Evolutionary conservation across 1,140 invertebrate species (phyloP).

Genomic region (Glossosoma conforme): DNA sequence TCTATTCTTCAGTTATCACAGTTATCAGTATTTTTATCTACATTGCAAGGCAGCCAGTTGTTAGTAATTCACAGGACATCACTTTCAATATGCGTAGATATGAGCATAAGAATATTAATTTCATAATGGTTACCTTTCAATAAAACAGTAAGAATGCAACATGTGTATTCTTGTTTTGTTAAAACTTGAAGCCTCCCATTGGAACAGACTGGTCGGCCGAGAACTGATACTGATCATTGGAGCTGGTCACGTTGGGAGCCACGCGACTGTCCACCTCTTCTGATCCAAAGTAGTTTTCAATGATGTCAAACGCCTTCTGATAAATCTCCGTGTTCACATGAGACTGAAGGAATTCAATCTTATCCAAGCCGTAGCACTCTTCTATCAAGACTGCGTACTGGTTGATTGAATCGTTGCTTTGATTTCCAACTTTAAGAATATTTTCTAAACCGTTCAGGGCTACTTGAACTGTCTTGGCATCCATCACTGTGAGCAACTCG

Average conservation of each 20-base stretch:
- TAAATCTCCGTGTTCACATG: conserved; percentile 97
- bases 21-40: not conserved
- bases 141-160: not conserved
- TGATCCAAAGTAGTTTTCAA: conserved; percentile 90
- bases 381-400: conserved; percentile 90
- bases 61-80: not conserved
- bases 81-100: not conserved
- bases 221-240: conserved; percentile 75
- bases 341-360: conserved; percentile 95
- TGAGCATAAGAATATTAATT: not conserved
- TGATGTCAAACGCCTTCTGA: conserved; percentile 93
- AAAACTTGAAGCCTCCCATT: conserved; percentile 76
- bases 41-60: not conserved
- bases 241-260: conserved; percentile 71
- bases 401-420: conserved; percentile 72
- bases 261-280: conserved; percentile 82
- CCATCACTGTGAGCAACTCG: conserved; percentile 89
- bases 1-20: too few species aligned
- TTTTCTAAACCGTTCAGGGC: conserved; percentile 95
- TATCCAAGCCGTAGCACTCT: conserved; percentile 94
- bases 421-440: conserved; percentile 88
- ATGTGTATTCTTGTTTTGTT: conserved; percentile 35
- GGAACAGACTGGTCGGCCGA: conserved; percentile 66
- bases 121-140: not conserved
- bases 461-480: conserved; percentile 96